A percentile compares a stretch with the other conserved stretches of the same genome.
These are phyloP conservation scores for Baronia brevicornis DNA, from an alignment of 2,888 invertebrate species.

Conservation along the genomic window DNA sequence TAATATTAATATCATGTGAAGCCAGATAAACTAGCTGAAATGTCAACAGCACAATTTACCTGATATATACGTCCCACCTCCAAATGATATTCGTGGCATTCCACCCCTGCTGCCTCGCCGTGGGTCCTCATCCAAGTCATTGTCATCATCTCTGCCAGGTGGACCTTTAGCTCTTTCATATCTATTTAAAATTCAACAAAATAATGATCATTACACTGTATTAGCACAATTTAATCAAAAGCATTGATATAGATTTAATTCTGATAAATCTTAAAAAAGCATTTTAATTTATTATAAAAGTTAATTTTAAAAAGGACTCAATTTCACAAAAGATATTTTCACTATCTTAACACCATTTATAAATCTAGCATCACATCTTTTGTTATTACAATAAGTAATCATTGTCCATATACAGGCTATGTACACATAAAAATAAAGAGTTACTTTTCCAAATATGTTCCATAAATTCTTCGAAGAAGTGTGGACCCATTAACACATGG, in stretches of 20 bases:
- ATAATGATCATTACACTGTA: conserved; percentile 51
- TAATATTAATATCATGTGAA: no score
- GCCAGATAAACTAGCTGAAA: conserved; percentile 2
- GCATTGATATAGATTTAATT: no score
- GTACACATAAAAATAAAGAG: conserved; percentile 18
- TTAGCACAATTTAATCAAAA: no score
- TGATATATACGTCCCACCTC: conserved; percentile 65
- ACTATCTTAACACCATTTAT: no score
- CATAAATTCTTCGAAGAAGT: conserved; percentile 55
- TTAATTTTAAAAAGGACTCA: no score
- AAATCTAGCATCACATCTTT: no score
- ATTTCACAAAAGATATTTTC: no score
- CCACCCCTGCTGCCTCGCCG: conserved; percentile 78
- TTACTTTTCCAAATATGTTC: conserved; percentile 62
- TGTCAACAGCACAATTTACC: conserved; percentile 30
- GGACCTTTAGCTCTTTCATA: conserved; percentile 93
- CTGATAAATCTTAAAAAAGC: no score
- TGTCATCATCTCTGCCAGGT: conserved; percentile 91
- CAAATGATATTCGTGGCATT: conserved; percentile 55
- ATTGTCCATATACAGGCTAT: conserved; percentile 2
- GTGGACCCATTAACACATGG: conserved; percentile 89
- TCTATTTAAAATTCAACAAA: conserved; percentile 75
- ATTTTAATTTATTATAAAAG: no score
- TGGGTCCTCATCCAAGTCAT: conserved; percentile 86
- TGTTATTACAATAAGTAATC: conserved; percentile 6